These are phyloP conservation scores for Onthophagus taurus DNA, from an alignment of 1,140 invertebrate species.

Conservation along the genomic window DNA sequence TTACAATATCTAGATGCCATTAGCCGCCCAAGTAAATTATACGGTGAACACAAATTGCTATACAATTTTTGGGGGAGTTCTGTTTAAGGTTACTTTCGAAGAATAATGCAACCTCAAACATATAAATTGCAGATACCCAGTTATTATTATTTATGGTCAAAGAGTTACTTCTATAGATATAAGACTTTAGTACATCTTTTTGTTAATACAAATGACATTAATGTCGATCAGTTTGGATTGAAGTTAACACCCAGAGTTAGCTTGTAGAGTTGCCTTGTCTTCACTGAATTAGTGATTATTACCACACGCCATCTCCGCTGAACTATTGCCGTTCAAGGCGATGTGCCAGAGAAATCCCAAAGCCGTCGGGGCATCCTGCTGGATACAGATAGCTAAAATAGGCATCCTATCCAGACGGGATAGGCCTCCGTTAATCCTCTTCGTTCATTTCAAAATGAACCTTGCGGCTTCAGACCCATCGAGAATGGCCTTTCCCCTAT, in stretches of 20 bases:
- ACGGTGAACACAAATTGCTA: too few relatives aligned
- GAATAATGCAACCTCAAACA: too few relatives aligned
- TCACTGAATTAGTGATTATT: conserved; percentile 19
- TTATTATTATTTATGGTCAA: too few relatives aligned
- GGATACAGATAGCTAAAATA: conserved; percentile 36
- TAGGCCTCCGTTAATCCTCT: background rate
- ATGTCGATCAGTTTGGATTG: too few relatives aligned
- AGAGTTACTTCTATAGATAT: too few relatives aligned
- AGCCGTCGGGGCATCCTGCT: conserved; percentile 31
- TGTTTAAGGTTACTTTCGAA: too few relatives aligned
- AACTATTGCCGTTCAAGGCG: conserved; percentile 11
- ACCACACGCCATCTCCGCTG: conserved; percentile 19
- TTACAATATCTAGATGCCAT: conserved; percentile 3
- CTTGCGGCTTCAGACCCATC: conserved; percentile 2
- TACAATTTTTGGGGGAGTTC: too few relatives aligned
- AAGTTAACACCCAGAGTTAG: too few relatives aligned
- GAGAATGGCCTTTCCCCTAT: conserved; percentile 16
- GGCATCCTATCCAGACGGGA: conserved; percentile 1
- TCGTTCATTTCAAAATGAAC: conserved; percentile 21
- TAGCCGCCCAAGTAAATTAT: background rate
- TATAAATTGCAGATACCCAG: too few relatives aligned
- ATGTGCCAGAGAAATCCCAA: conserved; percentile 21
- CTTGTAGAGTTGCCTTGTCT: too few relatives aligned
- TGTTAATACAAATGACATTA: too few relatives aligned
- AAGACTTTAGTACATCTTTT: too few relatives aligned